phyloP scores from a whole-genome alignment of 1,140 invertebrate genomes.

The Aphidius ervi region DNA sequence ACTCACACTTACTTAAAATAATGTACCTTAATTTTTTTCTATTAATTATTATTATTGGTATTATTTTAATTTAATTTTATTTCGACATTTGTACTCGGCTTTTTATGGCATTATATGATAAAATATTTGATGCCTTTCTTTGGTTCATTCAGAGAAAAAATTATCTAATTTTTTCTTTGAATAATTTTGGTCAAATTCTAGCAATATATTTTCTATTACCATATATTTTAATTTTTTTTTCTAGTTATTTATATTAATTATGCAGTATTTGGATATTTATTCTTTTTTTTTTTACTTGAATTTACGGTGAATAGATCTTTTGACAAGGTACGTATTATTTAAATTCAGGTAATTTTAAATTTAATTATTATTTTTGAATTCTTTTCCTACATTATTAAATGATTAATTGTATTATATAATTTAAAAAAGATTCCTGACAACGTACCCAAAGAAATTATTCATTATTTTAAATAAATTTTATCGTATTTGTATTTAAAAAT shows the following conservation, averaged over 20 bases:
- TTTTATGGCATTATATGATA: constrained; percentile 34
- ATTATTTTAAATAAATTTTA: background rate
- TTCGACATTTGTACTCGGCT: constrained; percentile 40
- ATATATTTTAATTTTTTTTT: constrained; percentile 1
- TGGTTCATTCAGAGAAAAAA: constrained; percentile 13
- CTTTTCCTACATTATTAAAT: no score
- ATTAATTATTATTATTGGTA: no score
- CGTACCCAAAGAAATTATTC: background rate
- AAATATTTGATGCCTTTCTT: constrained; percentile 36
- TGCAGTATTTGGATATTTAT: background rate
- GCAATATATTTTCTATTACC: no score
- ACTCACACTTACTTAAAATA: constrained; percentile 1
- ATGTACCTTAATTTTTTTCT: no score
- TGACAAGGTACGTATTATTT: background rate
- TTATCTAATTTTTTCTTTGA: background rate
- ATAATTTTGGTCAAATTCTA: constrained; percentile 10
- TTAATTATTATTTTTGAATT: background rate
- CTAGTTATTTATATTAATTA: background rate
- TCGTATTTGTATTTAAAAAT: background rate
- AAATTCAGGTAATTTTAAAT: background rate
- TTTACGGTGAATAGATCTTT: constrained; percentile 2
- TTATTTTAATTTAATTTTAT: background rate
- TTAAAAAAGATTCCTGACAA: no score
- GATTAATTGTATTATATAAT: no score
- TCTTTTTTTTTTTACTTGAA: constrained; percentile 9